phyloP scores from a whole-genome alignment of 2,797 vertebrate genomes.

The Pteropus rufus region DNA sequence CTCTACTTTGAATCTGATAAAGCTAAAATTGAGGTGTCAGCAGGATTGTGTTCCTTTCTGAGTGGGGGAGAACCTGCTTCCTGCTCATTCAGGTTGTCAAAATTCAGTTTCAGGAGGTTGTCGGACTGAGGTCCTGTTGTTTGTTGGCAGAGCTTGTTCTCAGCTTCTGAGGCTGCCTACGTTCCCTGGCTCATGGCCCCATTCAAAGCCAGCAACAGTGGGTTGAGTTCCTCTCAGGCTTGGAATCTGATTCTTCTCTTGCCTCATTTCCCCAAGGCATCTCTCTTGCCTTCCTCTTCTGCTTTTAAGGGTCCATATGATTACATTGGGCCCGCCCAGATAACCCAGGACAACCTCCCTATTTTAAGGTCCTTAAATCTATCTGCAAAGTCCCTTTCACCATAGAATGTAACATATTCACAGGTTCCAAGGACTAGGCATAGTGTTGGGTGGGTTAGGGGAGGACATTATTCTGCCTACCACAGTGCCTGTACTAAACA shows the following conservation, averaged over 20 bases:
- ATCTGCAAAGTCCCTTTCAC: constrained; percentile 4
- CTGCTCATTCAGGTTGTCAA: background rate
- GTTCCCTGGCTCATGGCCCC: background rate
- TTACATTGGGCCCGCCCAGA: background rate
- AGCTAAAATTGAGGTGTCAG: background rate
- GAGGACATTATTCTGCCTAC: background rate
- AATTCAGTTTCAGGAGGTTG: background rate
- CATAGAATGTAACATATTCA: background rate
- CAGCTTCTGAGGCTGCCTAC: background rate
- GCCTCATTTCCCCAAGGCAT: background rate
- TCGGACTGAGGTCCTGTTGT: background rate
- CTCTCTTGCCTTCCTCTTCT: background rate
- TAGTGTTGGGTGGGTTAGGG: background rate
- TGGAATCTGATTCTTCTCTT: background rate
- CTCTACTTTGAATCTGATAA: background rate
- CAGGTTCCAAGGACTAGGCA: background rate
- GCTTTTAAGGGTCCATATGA: background rate
- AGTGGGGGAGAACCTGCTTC: background rate
- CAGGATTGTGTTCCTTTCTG: background rate
- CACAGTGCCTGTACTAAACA: background rate
- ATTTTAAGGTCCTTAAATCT: background rate
- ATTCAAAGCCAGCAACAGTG: background rate
- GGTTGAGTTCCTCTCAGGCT: background rate
- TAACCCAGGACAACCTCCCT: background rate
- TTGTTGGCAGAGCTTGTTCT: constrained; percentile 25